phyloP scores from a whole-genome alignment of 2,888 invertebrate species.

The Apamea monoglypha region DNA sequence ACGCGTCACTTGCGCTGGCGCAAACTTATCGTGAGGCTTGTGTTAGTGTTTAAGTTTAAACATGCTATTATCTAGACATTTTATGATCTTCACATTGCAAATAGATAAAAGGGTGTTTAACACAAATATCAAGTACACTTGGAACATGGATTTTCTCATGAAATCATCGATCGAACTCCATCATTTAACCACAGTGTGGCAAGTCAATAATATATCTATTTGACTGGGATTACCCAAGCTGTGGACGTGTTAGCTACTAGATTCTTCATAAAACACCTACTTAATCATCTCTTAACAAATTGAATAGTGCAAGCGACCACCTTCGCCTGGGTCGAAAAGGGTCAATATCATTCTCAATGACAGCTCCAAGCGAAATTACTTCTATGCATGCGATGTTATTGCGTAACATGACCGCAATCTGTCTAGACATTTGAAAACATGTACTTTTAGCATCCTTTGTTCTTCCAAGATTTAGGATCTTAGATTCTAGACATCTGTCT shows the following conservation, averaged over 20 bases:
- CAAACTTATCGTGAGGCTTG: constrained; percentile 16
- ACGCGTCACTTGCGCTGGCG: constrained; percentile 65
- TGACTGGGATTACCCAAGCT: constrained; percentile 12
- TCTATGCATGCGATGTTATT: constrained; percentile 58
- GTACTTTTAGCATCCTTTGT: constrained; percentile 19
- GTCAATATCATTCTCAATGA: constrained; percentile 65
- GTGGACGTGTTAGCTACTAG: not conserved
- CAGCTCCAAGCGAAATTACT: constrained; percentile 59
- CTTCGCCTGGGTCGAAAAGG: constrained; percentile 61
- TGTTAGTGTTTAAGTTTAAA: constrained; percentile 37
- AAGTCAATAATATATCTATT: constrained; percentile 34
- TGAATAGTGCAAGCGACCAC: constrained; percentile 35
- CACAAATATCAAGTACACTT: constrained; percentile 23
- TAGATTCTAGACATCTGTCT: not conserved
- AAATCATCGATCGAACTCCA: constrained; percentile 8
- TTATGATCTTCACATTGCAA: constrained; percentile 25
- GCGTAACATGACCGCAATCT: constrained; percentile 56
- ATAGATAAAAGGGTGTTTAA: constrained; percentile 46
- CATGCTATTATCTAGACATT: constrained; percentile 37
- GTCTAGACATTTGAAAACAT: constrained; percentile 45
- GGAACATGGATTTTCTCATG: constrained; percentile 15
- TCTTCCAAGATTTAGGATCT: constrained; percentile 10
- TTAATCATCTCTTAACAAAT: constrained; percentile 19
- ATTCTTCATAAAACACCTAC: constrained; percentile 11
- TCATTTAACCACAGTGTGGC: constrained; percentile 12